These are phyloP conservation scores for Rhabdomys pumilio DNA, from an alignment of 2,797 vertebrate species.

Conservation along the genomic window DNA sequence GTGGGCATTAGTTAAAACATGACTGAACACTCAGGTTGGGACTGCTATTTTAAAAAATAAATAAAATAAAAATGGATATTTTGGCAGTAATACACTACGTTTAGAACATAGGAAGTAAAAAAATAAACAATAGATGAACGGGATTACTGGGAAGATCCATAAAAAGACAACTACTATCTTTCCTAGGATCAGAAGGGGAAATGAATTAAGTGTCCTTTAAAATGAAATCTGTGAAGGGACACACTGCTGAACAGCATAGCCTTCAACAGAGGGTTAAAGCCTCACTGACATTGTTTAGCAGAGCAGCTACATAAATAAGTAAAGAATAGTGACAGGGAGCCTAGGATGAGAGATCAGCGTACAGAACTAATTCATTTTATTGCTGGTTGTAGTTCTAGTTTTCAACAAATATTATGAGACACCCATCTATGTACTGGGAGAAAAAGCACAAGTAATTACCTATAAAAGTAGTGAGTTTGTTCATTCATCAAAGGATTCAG, in stretches of 20 bases:
- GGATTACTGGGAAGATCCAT: background rate
- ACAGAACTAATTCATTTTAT: background rate
- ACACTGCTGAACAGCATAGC: background rate
- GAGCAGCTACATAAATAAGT: background rate
- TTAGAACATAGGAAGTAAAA: background rate
- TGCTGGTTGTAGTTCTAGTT: background rate
- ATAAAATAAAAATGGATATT: background rate
- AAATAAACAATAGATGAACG: background rate
- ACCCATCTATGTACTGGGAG: no score
- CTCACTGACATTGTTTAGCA: background rate
- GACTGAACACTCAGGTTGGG: background rate
- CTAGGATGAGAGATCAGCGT: background rate
- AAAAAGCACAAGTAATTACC: background rate
- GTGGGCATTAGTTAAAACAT: background rate
- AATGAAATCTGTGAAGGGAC: background rate
- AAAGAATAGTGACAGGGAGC: background rate
- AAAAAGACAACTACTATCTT: background rate
- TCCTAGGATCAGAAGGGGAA: background rate
- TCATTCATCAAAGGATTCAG: background rate
- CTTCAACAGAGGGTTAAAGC: background rate
- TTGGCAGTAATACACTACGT: background rate
- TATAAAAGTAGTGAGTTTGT: background rate
- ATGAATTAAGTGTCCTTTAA: background rate
- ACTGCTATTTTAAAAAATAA: background rate
- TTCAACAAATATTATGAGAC: constrained; percentile 1